phyloP scores from a whole-genome alignment of 1,140 invertebrate genomes.

The Drosophila biarmipes region DNA sequence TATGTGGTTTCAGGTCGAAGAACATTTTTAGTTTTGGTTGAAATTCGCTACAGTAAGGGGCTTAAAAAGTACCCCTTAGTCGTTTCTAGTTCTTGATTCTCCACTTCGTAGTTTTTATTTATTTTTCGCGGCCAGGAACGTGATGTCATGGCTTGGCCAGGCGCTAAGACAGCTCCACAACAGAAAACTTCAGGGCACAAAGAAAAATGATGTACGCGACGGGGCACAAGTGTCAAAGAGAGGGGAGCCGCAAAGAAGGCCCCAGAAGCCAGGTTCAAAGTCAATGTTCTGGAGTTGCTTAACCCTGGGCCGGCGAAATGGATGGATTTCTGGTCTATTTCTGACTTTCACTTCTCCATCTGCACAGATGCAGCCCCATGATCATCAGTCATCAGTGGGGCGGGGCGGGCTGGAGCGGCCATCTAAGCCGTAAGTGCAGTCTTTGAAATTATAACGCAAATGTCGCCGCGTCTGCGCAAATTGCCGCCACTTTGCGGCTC shows the following conservation, averaged over 20 bases:
- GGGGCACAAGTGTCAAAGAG: slow-evolving; percentile 63
- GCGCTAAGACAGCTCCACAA: slow-evolving; percentile 45
- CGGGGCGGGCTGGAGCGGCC: slow-evolving; percentile 3
- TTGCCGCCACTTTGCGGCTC: slow-evolving; percentile 58
- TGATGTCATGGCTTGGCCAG: slow-evolving; percentile 70
- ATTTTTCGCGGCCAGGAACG: slow-evolving; percentile 47
- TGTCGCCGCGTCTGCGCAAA: slow-evolving; percentile 69
- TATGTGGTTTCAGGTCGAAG: neutral
- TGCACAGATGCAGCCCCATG: slow-evolving; percentile 6
- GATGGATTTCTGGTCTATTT: slow-evolving; percentile 43
- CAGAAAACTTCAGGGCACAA: slow-evolving; percentile 21
- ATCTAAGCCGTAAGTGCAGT: slow-evolving; percentile 23
- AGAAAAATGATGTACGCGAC: slow-evolving; percentile 61
- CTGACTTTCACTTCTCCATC: slow-evolving; percentile 61
- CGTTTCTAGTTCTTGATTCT: neutral
- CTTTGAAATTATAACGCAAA: slow-evolving; percentile 70
- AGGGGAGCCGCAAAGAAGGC: slow-evolving; percentile 27
- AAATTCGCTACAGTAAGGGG: neutral
- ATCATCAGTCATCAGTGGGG: slow-evolving; percentile 40
- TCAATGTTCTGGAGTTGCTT: slow-evolving; percentile 50
- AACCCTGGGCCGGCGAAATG: slow-evolving; percentile 16
- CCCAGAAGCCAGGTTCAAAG: slow-evolving; percentile 44
- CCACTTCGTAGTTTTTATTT: slow-evolving; percentile 27
- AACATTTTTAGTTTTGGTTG: neutral
- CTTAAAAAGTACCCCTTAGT: slow-evolving; percentile 12